Percentiles rank a stretch among this genome's conserved stretches.
Evolutionary conservation across 2,113 vertebrate species (phyloP).

Genomic region (Coracopsis vasa): DNA sequence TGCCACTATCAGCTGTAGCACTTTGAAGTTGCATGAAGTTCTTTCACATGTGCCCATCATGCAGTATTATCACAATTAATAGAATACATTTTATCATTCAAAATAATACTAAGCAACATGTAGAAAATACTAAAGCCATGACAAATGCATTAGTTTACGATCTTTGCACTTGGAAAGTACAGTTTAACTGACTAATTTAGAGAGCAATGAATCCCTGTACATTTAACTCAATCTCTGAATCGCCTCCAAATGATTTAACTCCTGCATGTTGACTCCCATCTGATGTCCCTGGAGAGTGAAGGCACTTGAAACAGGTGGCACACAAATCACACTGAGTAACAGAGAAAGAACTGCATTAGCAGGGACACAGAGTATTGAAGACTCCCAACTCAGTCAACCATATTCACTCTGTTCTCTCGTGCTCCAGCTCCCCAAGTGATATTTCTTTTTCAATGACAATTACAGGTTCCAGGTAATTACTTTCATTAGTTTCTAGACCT

Average conservation of each 20-base stretch:
- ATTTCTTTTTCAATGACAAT: not conserved
- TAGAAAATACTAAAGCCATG: conserved; percentile 71
- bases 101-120: conserved; percentile 62
- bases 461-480: not conserved
- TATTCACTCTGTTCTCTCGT: not conserved
- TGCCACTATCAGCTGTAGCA: conserved; percentile 9
- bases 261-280: conserved; percentile 57
- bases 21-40: conserved; percentile 29
- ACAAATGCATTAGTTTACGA: conserved; percentile 81
- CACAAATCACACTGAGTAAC: conserved; percentile 54
- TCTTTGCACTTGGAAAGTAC: conserved; percentile 79
- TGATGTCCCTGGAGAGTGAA: conserved; percentile 59
- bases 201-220: conserved; percentile 84
- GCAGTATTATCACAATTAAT: conserved; percentile 50
- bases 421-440: not conserved
- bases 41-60: conserved; percentile 18
- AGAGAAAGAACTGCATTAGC: conserved; percentile 34
- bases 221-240: conserved; percentile 85
- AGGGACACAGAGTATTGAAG: conserved; percentile 21
- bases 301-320: conserved; percentile 58
- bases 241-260: conserved; percentile 74
- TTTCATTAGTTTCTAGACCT: not conserved
- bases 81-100: conserved; percentile 57
- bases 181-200: conserved; percentile 85
- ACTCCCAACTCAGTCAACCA: not conserved